phyloP scores from a whole-genome alignment of 2,797 vertebrate genomes.

The Alcedo quadribrachys region DNA sequence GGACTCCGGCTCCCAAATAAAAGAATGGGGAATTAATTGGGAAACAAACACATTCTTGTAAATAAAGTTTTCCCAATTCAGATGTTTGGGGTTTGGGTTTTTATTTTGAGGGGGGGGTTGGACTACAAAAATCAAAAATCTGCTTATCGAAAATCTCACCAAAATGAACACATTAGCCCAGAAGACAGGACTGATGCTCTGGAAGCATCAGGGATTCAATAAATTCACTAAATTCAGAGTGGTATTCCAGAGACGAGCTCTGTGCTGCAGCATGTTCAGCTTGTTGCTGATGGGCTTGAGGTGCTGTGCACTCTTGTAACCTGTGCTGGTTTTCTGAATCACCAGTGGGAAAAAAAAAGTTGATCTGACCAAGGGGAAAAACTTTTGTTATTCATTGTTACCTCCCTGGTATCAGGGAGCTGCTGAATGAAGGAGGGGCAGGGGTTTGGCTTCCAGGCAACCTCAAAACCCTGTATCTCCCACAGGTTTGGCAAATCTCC shows the following conservation, averaged over 20 bases:
- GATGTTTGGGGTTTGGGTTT: background rate
- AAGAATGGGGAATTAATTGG: background rate
- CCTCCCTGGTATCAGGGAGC: background rate
- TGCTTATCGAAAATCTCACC: constrained; percentile 31
- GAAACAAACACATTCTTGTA: background rate
- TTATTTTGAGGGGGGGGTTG: background rate
- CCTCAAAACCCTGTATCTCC: background rate
- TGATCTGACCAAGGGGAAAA: background rate
- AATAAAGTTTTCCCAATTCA: background rate
- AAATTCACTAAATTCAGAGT: constrained; percentile 51
- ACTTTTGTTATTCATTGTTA: background rate
- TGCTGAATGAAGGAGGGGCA: background rate
- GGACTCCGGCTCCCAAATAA: background rate
- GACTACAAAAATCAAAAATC: background rate
- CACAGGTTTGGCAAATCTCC: background rate
- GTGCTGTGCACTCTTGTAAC: constrained; percentile 42
- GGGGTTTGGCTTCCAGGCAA: background rate
- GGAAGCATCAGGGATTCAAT: constrained; percentile 57
- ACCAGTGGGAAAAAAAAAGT: background rate
- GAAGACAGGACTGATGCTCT: constrained; percentile 34
- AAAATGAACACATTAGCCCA: constrained; percentile 63
- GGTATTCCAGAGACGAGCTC: constrained; percentile 53
- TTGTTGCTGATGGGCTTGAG: constrained; percentile 55
- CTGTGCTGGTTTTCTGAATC: background rate
- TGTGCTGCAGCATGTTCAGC: constrained; percentile 60